These are phyloP conservation scores for Tinamus major DNA, from an alignment of 2,797 vertebrate species.

Conservation along the genomic window DNA sequence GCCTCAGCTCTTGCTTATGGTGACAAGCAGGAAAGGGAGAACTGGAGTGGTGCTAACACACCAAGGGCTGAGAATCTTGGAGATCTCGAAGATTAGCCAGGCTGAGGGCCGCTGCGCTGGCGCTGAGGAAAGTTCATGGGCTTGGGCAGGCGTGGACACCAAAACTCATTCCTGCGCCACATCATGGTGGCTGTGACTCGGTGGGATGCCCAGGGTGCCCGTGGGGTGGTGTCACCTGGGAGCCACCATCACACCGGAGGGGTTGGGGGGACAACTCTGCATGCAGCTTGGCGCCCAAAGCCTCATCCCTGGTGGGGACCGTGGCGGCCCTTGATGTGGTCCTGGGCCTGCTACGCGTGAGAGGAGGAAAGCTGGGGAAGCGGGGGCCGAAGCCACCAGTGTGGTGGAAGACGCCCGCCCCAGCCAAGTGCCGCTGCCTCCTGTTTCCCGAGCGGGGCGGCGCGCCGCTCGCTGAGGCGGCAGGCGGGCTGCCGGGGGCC, in stretches of 20 bases:
- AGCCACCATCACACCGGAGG: too few relatives aligned
- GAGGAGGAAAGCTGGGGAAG: neutral
- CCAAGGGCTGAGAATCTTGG: neutral
- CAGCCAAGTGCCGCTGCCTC: accelerated
- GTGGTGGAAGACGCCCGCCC: neutral
- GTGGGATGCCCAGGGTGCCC: too few relatives aligned
- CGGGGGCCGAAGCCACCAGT: neutral
- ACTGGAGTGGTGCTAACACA: neutral
- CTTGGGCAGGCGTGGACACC: too few relatives aligned
- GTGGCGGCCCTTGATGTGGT: neutral
- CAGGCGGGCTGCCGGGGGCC: neutral
- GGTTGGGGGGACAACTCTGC: neutral
- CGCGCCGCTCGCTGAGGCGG: neutral
- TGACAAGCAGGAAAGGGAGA: neutral
- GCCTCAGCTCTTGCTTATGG: neutral
- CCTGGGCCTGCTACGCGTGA: neutral
- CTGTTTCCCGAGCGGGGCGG: too few relatives aligned
- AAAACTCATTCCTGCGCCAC: too few relatives aligned
- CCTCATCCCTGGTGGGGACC: neutral
- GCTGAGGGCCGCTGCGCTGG: too few relatives aligned
- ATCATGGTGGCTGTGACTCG: too few relatives aligned
- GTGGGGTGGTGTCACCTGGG: too few relatives aligned
- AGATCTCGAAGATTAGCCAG: too few relatives aligned
- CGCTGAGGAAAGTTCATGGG: too few relatives aligned
- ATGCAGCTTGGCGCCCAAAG: too few relatives aligned